A percentile compares a stretch with the other conserved stretches of the same genome.
phyloP scores from a whole-genome alignment of 2,113 vertebrate genomes.

The Sitta europaea region DNA sequence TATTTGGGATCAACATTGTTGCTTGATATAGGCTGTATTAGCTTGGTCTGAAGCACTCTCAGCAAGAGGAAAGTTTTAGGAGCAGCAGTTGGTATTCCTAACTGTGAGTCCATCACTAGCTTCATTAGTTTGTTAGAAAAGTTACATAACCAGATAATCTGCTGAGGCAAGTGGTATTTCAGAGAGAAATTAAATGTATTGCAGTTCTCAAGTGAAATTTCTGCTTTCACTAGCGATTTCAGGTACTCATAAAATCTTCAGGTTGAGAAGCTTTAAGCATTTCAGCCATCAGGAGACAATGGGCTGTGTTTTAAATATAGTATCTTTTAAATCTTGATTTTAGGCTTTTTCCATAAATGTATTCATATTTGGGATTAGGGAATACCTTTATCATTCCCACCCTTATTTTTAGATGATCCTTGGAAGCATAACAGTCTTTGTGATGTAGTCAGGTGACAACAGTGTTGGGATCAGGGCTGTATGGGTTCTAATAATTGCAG shows the following conservation, averaged over 20 bases:
- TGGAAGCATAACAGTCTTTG: background rate
- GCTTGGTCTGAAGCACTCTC: background rate
- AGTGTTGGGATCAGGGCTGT: background rate
- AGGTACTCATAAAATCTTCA: background rate
- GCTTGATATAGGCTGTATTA: background rate
- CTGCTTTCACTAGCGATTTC: background rate
- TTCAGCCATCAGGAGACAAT: background rate
- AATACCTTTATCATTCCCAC: background rate
- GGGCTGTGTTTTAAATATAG: background rate
- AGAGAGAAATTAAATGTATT: background rate
- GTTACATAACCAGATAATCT: background rate
- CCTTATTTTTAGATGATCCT: background rate
- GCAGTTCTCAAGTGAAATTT: background rate
- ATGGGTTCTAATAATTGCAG: background rate
- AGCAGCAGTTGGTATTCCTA: background rate
- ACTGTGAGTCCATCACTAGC: background rate
- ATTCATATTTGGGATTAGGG: background rate
- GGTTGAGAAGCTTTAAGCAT: background rate
- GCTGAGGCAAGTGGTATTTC: background rate
- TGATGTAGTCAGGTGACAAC: background rate
- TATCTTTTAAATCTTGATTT: background rate
- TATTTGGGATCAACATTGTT: background rate
- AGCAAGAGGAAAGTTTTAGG: background rate
- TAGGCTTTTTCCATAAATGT: background rate
- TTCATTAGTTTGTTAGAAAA: background rate